Conservation (phyloP, 23 tunicate species). For the Trididemnum nubilum region DNA sequence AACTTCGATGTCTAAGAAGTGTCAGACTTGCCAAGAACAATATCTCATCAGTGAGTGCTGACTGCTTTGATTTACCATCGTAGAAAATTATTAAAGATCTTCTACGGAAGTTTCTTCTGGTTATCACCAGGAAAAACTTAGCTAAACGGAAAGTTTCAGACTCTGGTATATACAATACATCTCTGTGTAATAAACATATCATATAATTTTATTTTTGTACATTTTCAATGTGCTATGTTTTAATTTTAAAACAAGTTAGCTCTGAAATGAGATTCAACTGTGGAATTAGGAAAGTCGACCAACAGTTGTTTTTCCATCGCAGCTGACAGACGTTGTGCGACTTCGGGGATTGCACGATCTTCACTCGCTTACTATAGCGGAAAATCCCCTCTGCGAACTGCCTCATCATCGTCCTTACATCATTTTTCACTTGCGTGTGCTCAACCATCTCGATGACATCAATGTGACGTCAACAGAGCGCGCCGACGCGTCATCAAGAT, state of each 20-base stretch:
- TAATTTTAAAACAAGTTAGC: too few relatives aligned
- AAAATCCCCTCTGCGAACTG: slow-evolving; percentile 80
- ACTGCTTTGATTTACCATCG: not conserved
- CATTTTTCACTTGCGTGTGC: slow-evolving; percentile 74
- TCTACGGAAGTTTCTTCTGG: too few relatives aligned
- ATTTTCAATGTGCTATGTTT: too few relatives aligned
- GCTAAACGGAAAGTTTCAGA: too few relatives aligned
- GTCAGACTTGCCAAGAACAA: slow-evolving; percentile 69
- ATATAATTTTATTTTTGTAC: too few relatives aligned
- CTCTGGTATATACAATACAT: too few relatives aligned
- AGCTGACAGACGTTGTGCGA: slow-evolving; percentile 81
- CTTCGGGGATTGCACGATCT: slow-evolving; percentile 83
- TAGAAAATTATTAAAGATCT: not conserved
- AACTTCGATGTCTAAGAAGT: slow-evolving; percentile 58
- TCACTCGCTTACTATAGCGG: slow-evolving; percentile 54
- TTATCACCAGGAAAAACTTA: too few relatives aligned
- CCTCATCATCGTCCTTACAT: slow-evolving; percentile 84
- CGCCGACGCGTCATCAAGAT: slow-evolving; percentile 54
- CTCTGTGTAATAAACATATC: too few relatives aligned
- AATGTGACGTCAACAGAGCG: slow-evolving; percentile 62
- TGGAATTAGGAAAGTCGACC: too few relatives aligned
- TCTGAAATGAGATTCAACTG: too few relatives aligned
- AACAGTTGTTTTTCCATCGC: not conserved
- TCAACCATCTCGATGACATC: slow-evolving; percentile 71
- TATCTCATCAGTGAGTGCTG: slow-evolving; percentile 67